Evolutionary conservation across 2,888 invertebrate genomes (phyloP).

Genomic region (Drosophila siamana): DNA sequence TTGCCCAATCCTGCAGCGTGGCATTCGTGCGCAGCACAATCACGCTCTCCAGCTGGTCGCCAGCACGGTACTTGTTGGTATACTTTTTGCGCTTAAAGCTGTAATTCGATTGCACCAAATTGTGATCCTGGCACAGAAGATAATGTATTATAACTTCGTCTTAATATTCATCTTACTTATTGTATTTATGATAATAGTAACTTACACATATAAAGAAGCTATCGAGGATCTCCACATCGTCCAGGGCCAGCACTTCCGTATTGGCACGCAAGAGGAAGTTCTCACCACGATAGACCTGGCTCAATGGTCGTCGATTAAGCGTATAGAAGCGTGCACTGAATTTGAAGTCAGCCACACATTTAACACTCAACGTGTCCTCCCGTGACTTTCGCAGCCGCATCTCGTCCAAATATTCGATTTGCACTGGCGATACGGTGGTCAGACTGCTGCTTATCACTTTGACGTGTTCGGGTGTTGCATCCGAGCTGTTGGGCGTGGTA

Average conservation of each 20-base stretch:
- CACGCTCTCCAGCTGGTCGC: conserved; percentile 84
- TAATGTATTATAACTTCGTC: too few species aligned
- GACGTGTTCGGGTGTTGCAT: conserved; percentile 80
- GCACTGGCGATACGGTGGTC: conserved; percentile 79
- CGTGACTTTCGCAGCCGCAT: conserved; percentile 83
- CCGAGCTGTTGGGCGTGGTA: conserved; percentile 71
- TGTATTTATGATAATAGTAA: too few species aligned
- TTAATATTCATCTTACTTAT: too few species aligned
- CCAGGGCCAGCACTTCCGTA: conserved; percentile 81
- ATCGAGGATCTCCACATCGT: conserved; percentile 84
- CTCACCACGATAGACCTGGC: conserved; percentile 83
- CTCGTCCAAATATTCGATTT: conserved; percentile 84
- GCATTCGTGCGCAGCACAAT: conserved; percentile 84
- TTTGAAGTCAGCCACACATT: conserved; percentile 83
- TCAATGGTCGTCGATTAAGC: conserved; percentile 82
- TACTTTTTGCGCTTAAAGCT: conserved; percentile 84
- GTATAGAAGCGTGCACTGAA: conserved; percentile 84
- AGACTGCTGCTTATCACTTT: conserved; percentile 53
- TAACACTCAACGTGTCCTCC: conserved; percentile 81
- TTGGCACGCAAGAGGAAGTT: conserved; percentile 84
- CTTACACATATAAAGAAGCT: conserved; percentile 85
- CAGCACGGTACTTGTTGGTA: conserved; percentile 77
- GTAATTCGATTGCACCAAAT: conserved; percentile 85
- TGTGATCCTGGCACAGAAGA: conserved; percentile 81
- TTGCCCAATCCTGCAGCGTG: conserved; percentile 81